phyloP scores from a whole-genome alignment of 2,888 invertebrate genomes.

The Catocala fraxini region DNA sequence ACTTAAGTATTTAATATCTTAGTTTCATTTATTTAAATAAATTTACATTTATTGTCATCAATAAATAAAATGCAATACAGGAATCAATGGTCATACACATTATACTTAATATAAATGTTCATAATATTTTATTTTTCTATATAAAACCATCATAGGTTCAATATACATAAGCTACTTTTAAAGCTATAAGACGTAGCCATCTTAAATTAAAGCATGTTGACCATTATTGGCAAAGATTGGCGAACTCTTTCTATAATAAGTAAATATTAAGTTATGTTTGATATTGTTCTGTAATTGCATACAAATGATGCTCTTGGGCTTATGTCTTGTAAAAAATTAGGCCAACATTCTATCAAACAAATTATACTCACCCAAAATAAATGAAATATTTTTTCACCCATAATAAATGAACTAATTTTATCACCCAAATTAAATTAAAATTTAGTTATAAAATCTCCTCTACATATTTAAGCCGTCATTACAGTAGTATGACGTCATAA shows the following conservation, averaged over 20 bases:
- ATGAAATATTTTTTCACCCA: too few species aligned
- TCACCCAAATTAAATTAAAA: too few species aligned
- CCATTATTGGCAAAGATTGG: conserved; percentile 47
- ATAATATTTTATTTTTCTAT: conserved; percentile 24
- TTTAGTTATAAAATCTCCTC: too few species aligned
- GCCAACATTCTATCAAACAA: background rate
- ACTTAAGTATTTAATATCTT: conserved; percentile 37
- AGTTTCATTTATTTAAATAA: conserved; percentile 41
- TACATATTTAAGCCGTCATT: too few species aligned
- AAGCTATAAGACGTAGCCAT: conserved; percentile 48
- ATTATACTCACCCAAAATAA: too few species aligned
- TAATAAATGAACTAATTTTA: too few species aligned
- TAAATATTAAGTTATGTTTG: conserved; percentile 30
- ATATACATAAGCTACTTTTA: conserved; percentile 45
- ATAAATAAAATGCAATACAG: conserved; percentile 71
- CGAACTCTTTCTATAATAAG: conserved; percentile 27
- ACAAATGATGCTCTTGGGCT: conserved; percentile 21
- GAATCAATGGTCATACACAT: conserved; percentile 56
- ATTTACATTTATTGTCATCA: conserved; percentile 57
- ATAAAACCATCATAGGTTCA: conserved; percentile 35
- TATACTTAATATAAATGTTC: conserved; percentile 42
- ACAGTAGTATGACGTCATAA: too few species aligned
- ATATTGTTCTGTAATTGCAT: conserved; percentile 33
- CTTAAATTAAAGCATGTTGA: conserved; percentile 46
- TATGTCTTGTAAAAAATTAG: conserved; percentile 19